Conservation (phyloP, 2,113 vertebrate species). For the Sporophila hypoxantha region DNA sequence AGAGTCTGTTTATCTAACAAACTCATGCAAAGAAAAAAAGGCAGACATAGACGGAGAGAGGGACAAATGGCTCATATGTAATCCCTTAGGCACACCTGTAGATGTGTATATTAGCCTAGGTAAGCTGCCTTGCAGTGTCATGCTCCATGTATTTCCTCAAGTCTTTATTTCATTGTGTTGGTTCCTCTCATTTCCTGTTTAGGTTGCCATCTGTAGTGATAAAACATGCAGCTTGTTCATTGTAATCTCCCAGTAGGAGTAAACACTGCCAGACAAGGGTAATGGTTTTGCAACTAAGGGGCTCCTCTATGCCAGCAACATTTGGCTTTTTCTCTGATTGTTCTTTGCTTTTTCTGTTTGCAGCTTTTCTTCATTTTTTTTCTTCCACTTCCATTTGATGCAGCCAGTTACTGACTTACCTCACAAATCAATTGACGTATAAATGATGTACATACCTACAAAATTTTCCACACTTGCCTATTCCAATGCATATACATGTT, state of each 20-base stretch:
- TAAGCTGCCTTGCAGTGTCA: background rate
- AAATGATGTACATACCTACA: background rate
- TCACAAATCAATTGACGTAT: background rate
- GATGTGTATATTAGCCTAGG: background rate
- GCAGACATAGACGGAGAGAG: background rate
- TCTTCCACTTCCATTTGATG: accelerated
- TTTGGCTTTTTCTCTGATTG: background rate
- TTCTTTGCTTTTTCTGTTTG: background rate
- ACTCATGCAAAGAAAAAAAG: background rate
- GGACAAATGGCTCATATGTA: background rate
- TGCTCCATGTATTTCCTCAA: background rate
- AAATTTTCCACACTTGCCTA: background rate
- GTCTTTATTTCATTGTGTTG: background rate
- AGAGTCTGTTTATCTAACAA: background rate
- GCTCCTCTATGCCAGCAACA: background rate
- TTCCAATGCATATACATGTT: background rate
- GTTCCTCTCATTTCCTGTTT: background rate
- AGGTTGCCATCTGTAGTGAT: background rate
- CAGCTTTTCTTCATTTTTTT: background rate
- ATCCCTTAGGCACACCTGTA: background rate
- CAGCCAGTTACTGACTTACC: background rate
- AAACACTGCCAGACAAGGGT: background rate
- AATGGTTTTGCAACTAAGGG: background rate
- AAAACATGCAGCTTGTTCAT: background rate
- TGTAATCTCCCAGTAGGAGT: background rate